phyloP scores from a whole-genome alignment of 1,140 invertebrate genomes.

The Rhizoglyphus robini region DNA sequence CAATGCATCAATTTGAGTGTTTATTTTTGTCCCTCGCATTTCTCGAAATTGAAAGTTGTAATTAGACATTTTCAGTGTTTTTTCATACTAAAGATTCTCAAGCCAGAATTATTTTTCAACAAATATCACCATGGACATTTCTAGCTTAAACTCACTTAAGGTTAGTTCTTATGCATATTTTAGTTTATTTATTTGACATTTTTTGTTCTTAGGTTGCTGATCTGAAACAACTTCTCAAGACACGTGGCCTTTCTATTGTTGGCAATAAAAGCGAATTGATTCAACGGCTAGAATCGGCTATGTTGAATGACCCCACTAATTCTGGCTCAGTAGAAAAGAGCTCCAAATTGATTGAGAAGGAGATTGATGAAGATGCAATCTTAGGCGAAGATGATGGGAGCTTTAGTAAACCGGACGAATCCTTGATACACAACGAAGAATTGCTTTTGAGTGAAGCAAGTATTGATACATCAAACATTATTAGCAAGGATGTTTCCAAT shows the following conservation, averaged over 20 bases:
- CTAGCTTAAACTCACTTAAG: not conserved
- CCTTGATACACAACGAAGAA: not conserved
- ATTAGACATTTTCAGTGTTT: too few relatives aligned
- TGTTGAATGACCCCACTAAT: not conserved
- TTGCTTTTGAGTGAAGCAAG: not conserved
- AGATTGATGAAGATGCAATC: slow-evolving; percentile 15
- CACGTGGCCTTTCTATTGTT: not conserved
- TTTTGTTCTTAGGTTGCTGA: slow-evolving; percentile 5
- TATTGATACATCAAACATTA: not conserved
- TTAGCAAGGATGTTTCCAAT: too few relatives aligned
- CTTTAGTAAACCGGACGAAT: not conserved
- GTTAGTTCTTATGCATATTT: not conserved
- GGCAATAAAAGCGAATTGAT: not conserved
- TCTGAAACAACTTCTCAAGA: not conserved
- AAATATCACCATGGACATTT: not conserved
- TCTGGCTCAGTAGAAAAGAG: not conserved
- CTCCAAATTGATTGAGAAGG: not conserved
- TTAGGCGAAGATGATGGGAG: not conserved
- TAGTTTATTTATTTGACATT: not conserved
- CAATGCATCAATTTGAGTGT: too few relatives aligned
- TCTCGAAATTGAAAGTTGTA: too few relatives aligned
- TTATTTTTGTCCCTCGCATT: too few relatives aligned
- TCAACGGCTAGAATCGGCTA: not conserved
- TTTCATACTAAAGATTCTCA: too few relatives aligned
- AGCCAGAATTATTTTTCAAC: not conserved